A percentile compares a stretch with the other conserved stretches of the same genome.
These are phyloP conservation scores for Nymphalis c-album DNA, from an alignment of 2,888 invertebrate species.

Conservation along the genomic window DNA sequence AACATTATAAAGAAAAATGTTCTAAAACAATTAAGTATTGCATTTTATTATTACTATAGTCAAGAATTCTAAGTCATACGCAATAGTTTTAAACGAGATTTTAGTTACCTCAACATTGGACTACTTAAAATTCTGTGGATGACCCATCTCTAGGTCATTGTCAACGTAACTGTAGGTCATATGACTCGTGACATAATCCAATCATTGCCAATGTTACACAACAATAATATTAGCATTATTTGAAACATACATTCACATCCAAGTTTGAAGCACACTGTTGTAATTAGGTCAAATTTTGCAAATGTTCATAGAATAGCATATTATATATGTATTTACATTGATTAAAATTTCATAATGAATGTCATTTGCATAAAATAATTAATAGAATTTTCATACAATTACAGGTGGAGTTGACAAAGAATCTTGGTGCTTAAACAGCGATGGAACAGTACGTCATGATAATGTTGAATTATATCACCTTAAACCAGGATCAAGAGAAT, in stretches of 20 bases:
- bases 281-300: slow-evolving; percentile 22
- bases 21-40: too few species aligned
- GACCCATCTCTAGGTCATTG: slow-evolving; percentile 23
- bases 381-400: neutral
- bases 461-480: slow-evolving; percentile 89
- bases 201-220: slow-evolving; percentile 24
- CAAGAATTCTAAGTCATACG: too few species aligned
- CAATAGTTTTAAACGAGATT: neutral
- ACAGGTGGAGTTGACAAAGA: slow-evolving; percentile 91
- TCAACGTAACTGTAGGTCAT: slow-evolving; percentile 16
- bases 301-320: neutral
- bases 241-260: slow-evolving; percentile 16
- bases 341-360: too few species aligned
- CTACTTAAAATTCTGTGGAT: slow-evolving; percentile 15
- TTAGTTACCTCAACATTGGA: neutral
- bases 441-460: slow-evolving; percentile 92
- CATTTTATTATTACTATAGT: too few species aligned
- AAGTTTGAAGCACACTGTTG: slow-evolving; percentile 14
- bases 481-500: slow-evolving; percentile 67
- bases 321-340: too few species aligned
- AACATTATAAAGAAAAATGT: too few species aligned
- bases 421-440: slow-evolving; percentile 96
- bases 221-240: slow-evolving; percentile 26
- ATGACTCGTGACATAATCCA: slow-evolving; percentile 14
- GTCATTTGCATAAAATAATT: too few species aligned